Base-by-base conservation (phyloP, 2,797 vertebrate species). In the Streptopelia turtur region DNA sequence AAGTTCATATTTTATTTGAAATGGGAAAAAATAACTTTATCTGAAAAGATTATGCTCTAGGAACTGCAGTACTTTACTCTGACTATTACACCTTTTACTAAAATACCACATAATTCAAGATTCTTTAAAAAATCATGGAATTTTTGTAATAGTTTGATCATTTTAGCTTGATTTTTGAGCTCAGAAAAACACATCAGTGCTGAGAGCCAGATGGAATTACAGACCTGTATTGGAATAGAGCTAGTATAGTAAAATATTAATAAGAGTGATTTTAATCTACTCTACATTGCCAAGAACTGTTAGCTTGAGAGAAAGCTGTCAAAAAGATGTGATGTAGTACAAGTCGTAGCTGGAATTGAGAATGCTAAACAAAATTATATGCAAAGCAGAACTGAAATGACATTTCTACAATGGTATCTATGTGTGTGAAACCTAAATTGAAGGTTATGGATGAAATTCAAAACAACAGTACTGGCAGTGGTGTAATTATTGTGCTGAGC, bases 391-490 rank as follows among this genome's bases (percentile, higher is more conserved):
- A 72, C 70, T 52, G 64, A 82, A 97, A 92, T 91, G 95, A 76
- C 86, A 89, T 77, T 96, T 97, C 87, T 92, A 45, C 74, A 65
- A 71, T 80, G 65, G 74, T 74, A 68, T 20, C 52, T 75, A 9
- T 82, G 80, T 12, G 78, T 83, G 57, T 79, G 82, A 87, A 89
- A 74, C 49, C 45, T 74, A 92, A 96, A 96, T 6, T 80, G 88
- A 94, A 96, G 82, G 89, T 94, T 96, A 86, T 39, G 77, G 80
- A 72, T 72, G 41, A 84, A 70, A 87, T 94, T 97, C 81, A 82
- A 83, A 95, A 83, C 88, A 87, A 72, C n/a, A 70, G 66, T 89
- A 37, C 65, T 93, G 91, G 87, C 77, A 83, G 71, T 61, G 68
- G 72, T 81, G 50, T 78, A 94, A 91, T 91, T 86, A 80, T 37